Evolutionary conservation across 2,888 invertebrate species (phyloP).

Genomic region (Laothoe populi): DNA sequence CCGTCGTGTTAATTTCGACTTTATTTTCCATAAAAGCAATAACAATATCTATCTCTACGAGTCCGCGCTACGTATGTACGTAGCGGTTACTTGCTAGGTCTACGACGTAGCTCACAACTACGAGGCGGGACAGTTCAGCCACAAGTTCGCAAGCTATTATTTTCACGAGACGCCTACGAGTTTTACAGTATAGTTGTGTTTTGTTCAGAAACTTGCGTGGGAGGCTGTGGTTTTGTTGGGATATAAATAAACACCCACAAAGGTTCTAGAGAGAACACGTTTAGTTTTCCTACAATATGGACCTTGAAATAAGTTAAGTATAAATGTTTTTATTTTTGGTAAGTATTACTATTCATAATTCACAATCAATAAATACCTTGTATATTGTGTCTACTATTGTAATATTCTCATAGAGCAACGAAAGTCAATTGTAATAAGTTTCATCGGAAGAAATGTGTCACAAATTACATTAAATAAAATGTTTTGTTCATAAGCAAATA

Average conservation of each 20-base stretch:
- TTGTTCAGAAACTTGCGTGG: background rate
- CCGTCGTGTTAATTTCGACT: too few relatives aligned
- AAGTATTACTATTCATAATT: background rate
- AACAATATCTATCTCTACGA: background rate
- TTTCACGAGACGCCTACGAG: background rate
- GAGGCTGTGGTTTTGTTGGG: background rate
- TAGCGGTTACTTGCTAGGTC: constrained; percentile 1
- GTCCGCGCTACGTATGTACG: background rate
- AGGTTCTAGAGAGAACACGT: background rate
- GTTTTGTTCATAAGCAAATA: background rate
- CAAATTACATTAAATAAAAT: too few relatives aligned
- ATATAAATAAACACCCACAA: background rate
- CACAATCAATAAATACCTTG: background rate
- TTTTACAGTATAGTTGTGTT: background rate
- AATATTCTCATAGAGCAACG: too few relatives aligned
- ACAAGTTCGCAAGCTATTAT: background rate
- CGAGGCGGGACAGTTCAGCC: background rate
- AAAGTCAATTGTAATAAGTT: too few relatives aligned
- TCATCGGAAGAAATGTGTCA: too few relatives aligned
- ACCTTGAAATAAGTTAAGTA: too few relatives aligned
- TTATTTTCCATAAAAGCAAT: too few relatives aligned
- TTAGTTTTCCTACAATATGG: background rate
- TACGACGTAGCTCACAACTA: constrained; percentile 3
- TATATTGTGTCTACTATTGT: too few relatives aligned
- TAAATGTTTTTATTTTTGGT: too few relatives aligned